These are phyloP conservation scores for Trichonephila inaurata DNA, from an alignment of 1,140 invertebrate genomes.

Conservation along the genomic window DNA sequence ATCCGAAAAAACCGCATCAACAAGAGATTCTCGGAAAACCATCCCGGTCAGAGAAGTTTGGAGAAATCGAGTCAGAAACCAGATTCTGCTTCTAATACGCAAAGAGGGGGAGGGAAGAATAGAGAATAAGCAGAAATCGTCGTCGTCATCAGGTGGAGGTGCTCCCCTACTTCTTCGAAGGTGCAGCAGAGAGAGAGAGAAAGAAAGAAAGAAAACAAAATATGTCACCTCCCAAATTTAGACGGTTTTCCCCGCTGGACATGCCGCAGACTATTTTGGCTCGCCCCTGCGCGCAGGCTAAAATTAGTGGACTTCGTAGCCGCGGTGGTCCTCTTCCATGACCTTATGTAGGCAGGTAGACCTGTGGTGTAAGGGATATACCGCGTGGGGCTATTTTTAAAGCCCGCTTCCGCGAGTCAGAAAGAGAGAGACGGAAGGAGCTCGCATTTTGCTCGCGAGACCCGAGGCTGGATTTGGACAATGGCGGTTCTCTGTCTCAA, in stretches of 20 bases:
- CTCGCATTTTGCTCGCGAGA: neutral
- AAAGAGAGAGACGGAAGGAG: neutral
- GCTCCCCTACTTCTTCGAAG: neutral
- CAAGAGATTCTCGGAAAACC: neutral
- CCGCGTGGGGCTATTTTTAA: slow-evolving; percentile 63
- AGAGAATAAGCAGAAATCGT: neutral
- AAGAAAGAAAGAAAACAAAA: slow-evolving; percentile 48
- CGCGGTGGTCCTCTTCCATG: slow-evolving; percentile 65
- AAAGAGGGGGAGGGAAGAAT: neutral
- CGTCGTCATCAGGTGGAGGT: slow-evolving; percentile 37
- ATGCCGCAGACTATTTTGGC: slow-evolving; percentile 64
- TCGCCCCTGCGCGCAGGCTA: slow-evolving; percentile 53
- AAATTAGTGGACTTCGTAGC: slow-evolving; percentile 70
- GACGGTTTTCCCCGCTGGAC: slow-evolving; percentile 61
- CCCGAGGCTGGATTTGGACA: slow-evolving; percentile 71
- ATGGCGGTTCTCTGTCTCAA: slow-evolving; percentile 48
- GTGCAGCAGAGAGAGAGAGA: neutral
- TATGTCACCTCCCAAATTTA: slow-evolving; percentile 73
- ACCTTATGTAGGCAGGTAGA: slow-evolving; percentile 75
- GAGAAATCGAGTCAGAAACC: neutral
- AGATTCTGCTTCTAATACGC: neutral
- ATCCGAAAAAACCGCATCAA: neutral
- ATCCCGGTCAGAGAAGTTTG: neutral
- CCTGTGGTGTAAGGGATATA: slow-evolving; percentile 71
- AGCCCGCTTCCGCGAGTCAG: slow-evolving; percentile 35